These are phyloP conservation scores for Sclerodermus sp. DNA, from an alignment of 2,888 invertebrate species.

Conservation along the genomic window DNA sequence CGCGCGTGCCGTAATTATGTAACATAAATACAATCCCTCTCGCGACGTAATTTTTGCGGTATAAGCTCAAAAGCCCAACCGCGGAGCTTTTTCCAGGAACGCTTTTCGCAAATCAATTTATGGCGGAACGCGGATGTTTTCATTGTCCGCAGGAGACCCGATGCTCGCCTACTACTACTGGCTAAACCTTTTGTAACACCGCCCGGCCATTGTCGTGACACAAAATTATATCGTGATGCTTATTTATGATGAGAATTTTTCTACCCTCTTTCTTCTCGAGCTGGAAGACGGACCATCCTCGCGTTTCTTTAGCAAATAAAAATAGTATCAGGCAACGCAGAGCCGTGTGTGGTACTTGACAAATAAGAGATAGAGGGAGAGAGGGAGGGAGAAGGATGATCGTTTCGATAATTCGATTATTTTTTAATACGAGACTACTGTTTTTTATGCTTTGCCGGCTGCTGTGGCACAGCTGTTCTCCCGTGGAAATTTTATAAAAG, in stretches of 20 bases:
- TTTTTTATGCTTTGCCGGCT: too few relatives aligned
- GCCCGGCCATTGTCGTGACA: constrained; percentile 52
- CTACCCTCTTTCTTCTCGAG: too few relatives aligned
- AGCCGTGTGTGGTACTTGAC: too few relatives aligned
- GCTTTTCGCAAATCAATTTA: constrained; percentile 57
- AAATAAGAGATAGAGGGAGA: too few relatives aligned
- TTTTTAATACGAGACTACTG: too few relatives aligned
- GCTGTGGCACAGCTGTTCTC: too few relatives aligned
- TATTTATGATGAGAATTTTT: constrained; percentile 38
- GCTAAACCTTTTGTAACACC: constrained; percentile 52
- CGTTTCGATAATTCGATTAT: too few relatives aligned
- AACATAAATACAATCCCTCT: constrained; percentile 55
- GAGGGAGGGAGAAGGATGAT: not conserved
- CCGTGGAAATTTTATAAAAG: too few relatives aligned
- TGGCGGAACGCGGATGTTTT: constrained; percentile 48
- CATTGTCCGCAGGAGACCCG: constrained; percentile 47
- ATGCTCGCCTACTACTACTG: constrained; percentile 34
- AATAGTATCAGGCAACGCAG: too few relatives aligned
- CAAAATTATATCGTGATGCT: constrained; percentile 48
- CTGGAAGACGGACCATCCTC: not conserved
- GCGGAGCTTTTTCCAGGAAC: constrained; percentile 42
- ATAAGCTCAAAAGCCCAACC: constrained; percentile 52
- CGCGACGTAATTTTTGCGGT: constrained; percentile 53
- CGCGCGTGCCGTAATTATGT: constrained; percentile 44
- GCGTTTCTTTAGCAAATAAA: constrained; percentile 6